These are phyloP conservation scores for Ceyx cyanopectus DNA, from an alignment of 2,113 vertebrate species.

Conservation along the genomic window DNA sequence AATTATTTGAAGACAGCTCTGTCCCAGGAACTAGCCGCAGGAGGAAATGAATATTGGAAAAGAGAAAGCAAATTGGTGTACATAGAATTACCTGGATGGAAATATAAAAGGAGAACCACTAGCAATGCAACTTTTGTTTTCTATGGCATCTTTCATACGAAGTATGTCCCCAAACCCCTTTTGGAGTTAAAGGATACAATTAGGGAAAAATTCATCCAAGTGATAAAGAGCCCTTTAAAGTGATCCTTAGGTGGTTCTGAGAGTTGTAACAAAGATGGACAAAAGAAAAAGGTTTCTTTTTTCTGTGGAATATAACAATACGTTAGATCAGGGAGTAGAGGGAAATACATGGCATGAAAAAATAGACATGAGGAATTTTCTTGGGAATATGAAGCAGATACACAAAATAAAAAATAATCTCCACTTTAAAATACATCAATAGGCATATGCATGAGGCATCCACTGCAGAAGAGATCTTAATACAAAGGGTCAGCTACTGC, in stretches of 20 bases:
- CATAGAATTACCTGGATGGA: not conserved
- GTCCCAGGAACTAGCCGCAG: conserved; percentile 20
- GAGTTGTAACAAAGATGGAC: not conserved
- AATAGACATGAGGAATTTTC: not conserved
- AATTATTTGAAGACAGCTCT: conserved; percentile 57
- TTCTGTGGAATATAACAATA: not conserved
- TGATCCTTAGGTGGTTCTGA: not conserved
- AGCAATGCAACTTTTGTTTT: conserved; percentile 29
- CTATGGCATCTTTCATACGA: not conserved
- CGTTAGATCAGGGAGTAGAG: not conserved
- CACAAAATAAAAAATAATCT: conserved; percentile 24
- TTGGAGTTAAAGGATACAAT: not conserved
- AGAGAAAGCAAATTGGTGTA: conserved; percentile 30
- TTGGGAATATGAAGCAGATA: not conserved
- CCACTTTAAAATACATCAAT: conserved; percentile 32
- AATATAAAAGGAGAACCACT: conserved; percentile 21
- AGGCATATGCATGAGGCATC: not conserved
- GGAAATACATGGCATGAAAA: not conserved
- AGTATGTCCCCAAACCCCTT: not conserved
- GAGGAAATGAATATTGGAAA: not conserved
- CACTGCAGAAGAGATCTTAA: conserved; percentile 1
- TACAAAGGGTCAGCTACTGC: conserved; percentile 24
- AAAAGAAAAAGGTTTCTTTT: not conserved
- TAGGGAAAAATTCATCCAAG: not conserved
- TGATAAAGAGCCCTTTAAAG: not conserved